phyloP scores from a whole-genome alignment of 2,113 vertebrate genomes.

The Leiothrix lutea region DNA sequence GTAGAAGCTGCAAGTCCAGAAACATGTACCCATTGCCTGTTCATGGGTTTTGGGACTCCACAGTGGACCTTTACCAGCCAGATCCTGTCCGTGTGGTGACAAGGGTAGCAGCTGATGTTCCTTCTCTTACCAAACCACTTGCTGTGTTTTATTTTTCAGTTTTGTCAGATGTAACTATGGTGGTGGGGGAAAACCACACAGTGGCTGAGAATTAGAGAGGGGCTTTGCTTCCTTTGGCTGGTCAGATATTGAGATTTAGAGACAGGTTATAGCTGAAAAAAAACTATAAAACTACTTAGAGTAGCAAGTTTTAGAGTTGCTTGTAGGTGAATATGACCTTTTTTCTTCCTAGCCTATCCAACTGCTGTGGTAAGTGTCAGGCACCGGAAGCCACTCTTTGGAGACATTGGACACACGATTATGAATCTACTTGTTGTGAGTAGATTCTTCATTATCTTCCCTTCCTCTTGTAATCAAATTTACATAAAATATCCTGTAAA shows the following conservation, averaged over 20 bases:
- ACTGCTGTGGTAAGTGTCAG: slow-evolving; percentile 81
- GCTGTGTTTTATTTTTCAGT: not conserved
- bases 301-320: not conserved
- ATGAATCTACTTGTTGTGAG: slow-evolving; percentile 94
- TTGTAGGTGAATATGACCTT: not conserved
- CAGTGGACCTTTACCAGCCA: not conserved
- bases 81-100: not conserved
- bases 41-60: not conserved
- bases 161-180: not conserved
- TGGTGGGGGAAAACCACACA: not conserved
- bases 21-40: fast-evolving
- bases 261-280: not conserved
- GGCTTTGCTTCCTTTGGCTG: not conserved
- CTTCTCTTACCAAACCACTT: not conserved
- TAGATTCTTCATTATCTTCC: slow-evolving; percentile 45
- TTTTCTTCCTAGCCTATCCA: slow-evolving; percentile 81
- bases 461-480: not conserved
- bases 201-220: not conserved
- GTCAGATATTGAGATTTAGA: not conserved
- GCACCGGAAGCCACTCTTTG: slow-evolving; percentile 85
- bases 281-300: not conserved
- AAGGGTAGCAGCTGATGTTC: not conserved
- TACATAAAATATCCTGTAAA: not conserved
- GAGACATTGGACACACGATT: slow-evolving; percentile 91
- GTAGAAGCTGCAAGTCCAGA: not conserved